Evolutionary conservation across 1,140 invertebrate genomes (phyloP).

Genomic region (Halyomorpha halys): DNA sequence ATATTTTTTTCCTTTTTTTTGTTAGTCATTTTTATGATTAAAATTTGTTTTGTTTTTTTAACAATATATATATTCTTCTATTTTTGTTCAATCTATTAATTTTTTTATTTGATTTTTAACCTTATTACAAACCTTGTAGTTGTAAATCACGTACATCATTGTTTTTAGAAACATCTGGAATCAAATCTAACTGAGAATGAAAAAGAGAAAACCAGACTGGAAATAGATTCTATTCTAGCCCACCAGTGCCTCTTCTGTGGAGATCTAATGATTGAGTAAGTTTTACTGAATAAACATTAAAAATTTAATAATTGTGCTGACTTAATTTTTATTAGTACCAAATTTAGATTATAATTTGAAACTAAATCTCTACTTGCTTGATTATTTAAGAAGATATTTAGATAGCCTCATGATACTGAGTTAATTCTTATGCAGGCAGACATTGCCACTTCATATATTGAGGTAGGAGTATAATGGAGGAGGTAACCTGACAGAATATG

Average conservation of each 20-base stretch:
- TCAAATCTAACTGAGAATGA: conserved; percentile 40
- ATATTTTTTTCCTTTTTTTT: no score
- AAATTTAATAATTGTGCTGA: no score
- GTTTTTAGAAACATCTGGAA: conserved; percentile 51
- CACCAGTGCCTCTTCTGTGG: conserved; percentile 90
- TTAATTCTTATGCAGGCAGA: neutral
- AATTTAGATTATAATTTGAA: no score
- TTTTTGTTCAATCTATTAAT: no score
- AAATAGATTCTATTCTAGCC: conserved; percentile 82
- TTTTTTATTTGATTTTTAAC: neutral
- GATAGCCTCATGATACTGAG: neutral
- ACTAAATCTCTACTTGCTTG: no score
- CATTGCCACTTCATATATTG: neutral
- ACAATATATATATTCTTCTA: neutral
- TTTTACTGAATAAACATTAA: conserved; percentile 18
- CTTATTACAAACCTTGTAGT: neutral
- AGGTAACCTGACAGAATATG: no score
- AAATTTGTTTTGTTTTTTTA: neutral
- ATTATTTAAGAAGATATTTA: neutral
- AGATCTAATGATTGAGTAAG: conserved; percentile 73
- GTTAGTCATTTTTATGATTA: no score
- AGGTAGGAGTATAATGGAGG: no score
- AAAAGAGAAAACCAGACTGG: conserved; percentile 58
- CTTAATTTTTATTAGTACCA: no score
- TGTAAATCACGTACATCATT: neutral